A percentile compares a stretch with the other conserved stretches of the same genome.
phyloP scores from a whole-genome alignment of 2,888 invertebrate species.

The Athalia cordata region DNA sequence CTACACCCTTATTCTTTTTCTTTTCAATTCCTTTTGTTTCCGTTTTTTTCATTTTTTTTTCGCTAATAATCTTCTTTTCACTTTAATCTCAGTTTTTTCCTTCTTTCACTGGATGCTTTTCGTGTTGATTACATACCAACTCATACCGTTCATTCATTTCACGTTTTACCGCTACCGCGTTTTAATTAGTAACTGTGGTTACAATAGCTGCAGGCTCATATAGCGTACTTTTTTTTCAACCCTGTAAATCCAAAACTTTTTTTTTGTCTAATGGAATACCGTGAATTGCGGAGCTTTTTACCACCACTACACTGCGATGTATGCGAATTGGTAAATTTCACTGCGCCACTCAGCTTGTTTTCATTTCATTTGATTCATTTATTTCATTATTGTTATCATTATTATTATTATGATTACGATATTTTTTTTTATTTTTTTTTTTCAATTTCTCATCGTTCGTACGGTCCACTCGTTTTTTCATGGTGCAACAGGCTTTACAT shows the following conservation, averaged over 20 bases:
- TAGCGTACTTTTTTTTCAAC: too few species aligned
- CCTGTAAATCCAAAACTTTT: too few species aligned
- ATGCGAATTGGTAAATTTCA: too few species aligned
- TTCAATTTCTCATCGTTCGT: too few species aligned
- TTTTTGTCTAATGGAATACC: too few species aligned
- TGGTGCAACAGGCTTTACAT: too few species aligned
- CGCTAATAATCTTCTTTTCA: conserved; percentile 15
- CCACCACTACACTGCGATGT: too few species aligned
- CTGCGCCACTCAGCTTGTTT: too few species aligned
- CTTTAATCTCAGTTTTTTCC: conserved; percentile 30
- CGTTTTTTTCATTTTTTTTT: conserved; percentile 3
- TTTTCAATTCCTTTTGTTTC: not conserved
- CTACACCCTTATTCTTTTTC: not conserved
- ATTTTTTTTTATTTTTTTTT: too few species aligned
- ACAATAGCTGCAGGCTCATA: not conserved
- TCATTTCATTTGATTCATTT: too few species aligned
- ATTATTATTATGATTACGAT: not conserved
- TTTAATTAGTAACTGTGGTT: conserved; percentile 37
- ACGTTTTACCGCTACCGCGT: conserved; percentile 10
- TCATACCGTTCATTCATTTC: conserved; percentile 23
- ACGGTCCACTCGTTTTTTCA: too few species aligned
- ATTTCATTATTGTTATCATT: not conserved
- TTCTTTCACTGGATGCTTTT: conserved; percentile 12
- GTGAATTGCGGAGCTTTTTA: too few species aligned
- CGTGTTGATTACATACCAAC: conserved; percentile 1